Evolutionary conservation across 2,888 invertebrate species (phyloP).

Genomic region (Gastrophysa polygoni): DNA sequence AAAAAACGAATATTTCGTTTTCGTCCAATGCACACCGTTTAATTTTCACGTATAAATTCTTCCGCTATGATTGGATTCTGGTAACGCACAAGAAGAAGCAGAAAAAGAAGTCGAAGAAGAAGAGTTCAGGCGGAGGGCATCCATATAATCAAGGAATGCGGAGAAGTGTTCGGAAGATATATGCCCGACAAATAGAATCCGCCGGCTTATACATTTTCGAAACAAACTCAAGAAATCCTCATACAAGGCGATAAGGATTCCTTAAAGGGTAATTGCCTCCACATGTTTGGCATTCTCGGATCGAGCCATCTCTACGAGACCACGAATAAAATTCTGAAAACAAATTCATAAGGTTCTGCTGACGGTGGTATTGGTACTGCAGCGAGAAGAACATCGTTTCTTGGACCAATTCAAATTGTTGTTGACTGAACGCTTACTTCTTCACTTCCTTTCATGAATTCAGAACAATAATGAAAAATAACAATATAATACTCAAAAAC

Average conservation of each 20-base stretch:
- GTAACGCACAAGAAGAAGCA: slow-evolving; percentile 21
- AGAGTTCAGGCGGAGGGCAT: not conserved
- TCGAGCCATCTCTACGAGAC: slow-evolving; percentile 32
- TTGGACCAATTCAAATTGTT: not conserved
- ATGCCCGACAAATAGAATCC: slow-evolving; percentile 37
- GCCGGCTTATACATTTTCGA: slow-evolving; percentile 34
- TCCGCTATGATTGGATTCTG: slow-evolving; percentile 27
- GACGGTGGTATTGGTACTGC: not conserved
- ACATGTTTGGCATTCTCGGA: slow-evolving; percentile 39
- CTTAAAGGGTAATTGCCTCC: slow-evolving; percentile 42
- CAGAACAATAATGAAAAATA: no score
- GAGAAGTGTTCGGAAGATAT: slow-evolving; percentile 41
- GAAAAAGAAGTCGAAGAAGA: not conserved
- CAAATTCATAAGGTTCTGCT: slow-evolving; percentile 45
- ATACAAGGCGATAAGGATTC: slow-evolving; percentile 42
- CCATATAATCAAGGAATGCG: slow-evolving; percentile 23
- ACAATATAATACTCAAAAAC: no score
- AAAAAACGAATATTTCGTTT: slow-evolving; percentile 9
- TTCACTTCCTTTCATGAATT: no score
- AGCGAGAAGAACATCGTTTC: not conserved
- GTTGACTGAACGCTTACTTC: not conserved
- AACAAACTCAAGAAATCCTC: slow-evolving; percentile 41
- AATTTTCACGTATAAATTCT: slow-evolving; percentile 22
- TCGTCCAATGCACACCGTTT: slow-evolving; percentile 16
- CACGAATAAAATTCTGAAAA: slow-evolving; percentile 34